A percentile compares a stretch with the other conserved stretches of the same genome.
Conservation (phyloP, 2,888 invertebrate genomes). For the Brassicogethes aeneus region DNA sequence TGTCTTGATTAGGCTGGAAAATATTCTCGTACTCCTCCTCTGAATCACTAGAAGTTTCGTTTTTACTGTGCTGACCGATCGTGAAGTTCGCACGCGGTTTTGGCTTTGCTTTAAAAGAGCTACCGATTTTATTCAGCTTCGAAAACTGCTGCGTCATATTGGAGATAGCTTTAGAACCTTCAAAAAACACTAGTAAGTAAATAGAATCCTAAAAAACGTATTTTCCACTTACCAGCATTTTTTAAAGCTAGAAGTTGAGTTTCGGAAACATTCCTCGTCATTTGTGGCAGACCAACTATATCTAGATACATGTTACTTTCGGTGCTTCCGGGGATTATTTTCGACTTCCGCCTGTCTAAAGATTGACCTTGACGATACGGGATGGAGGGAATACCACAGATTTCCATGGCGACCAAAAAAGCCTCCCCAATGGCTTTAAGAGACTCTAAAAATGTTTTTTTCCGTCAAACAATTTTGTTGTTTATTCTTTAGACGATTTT, state of each 20-base stretch:
- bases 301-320: slow-evolving; percentile 52
- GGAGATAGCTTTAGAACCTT: slow-evolving; percentile 75
- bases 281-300: slow-evolving; percentile 53
- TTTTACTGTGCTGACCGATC: slow-evolving; percentile 31
- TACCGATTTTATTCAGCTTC: slow-evolving; percentile 66
- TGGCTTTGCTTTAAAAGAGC: slow-evolving; percentile 52
- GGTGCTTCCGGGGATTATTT: slow-evolving; percentile 39
- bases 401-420: slow-evolving; percentile 71
- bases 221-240: slow-evolving; percentile 64
- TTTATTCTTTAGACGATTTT: slow-evolving; percentile 4
- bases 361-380: slow-evolving; percentile 60
- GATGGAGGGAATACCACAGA: slow-evolving; percentile 55
- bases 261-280: slow-evolving; percentile 78
- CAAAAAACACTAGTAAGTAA: slow-evolving; percentile 18
- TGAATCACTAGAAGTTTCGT: slow-evolving; percentile 45
- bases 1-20: slow-evolving; percentile 35
- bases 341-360: slow-evolving; percentile 61
- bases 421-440: slow-evolving; percentile 83
- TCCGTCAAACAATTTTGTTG: slow-evolving; percentile 25
- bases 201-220: too few relatives aligned
- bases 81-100: slow-evolving; percentile 44
- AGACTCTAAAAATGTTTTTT: too few relatives aligned
- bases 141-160: slow-evolving; percentile 84
- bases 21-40: slow-evolving; percentile 59
- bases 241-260: slow-evolving; percentile 74